These are phyloP conservation scores for Cichladusa arquata DNA, from an alignment of 2,113 vertebrate genomes.

Conservation along the genomic window DNA sequence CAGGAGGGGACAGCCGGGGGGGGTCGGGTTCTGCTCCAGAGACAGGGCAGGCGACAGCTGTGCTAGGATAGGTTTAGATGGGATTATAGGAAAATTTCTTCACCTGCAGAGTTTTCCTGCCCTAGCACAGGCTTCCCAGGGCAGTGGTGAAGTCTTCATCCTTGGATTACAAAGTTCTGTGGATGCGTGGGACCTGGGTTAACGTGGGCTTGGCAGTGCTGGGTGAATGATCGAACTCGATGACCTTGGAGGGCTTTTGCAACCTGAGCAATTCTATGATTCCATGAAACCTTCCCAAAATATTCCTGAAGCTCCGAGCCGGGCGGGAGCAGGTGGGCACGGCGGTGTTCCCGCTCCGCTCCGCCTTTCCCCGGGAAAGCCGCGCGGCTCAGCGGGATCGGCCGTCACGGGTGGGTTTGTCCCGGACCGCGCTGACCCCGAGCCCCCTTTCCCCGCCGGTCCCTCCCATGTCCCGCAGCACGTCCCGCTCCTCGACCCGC, in stretches of 20 bases:
- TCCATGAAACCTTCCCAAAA: neutral
- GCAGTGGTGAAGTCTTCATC: neutral
- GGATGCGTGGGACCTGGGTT: neutral
- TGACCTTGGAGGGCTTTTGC: neutral
- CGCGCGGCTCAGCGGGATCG: neutral
- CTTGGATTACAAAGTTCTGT: neutral
- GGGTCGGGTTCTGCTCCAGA: neutral
- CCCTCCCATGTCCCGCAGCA: neutral
- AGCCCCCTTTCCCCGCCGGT: too few relatives aligned
- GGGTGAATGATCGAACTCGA: neutral
- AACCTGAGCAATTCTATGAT: neutral
- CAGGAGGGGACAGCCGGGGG: neutral
- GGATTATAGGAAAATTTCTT: neutral
- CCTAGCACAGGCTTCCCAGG: neutral
- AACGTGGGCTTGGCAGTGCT: neutral
- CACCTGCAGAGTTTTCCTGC: neutral
- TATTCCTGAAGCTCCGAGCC: rapidly evolving
- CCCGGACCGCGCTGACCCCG: too few relatives aligned
- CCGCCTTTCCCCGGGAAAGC: neutral
- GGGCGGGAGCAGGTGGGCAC: neutral
- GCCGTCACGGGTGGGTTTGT: neutral
- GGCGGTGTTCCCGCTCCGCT: neutral
- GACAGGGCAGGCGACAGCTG: neutral
- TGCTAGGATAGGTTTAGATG: too few relatives aligned
- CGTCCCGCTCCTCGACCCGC: neutral